Base-by-base conservation (phyloP, 2,113 vertebrate genomes). In the Meriones unguiculatus region DNA sequence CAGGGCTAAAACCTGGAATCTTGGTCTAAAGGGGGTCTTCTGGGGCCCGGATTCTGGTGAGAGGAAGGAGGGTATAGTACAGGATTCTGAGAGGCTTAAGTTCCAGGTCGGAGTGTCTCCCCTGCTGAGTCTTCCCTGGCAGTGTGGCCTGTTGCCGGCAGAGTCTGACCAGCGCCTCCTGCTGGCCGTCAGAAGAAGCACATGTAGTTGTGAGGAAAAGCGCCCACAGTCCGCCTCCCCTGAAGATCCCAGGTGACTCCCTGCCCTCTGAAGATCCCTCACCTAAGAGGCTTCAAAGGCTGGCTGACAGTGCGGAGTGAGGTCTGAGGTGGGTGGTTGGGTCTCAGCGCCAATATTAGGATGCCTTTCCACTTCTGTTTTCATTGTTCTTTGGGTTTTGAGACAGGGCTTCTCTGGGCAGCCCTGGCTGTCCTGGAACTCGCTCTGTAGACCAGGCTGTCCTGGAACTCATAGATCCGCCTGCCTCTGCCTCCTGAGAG, bases 291-390 rank as follows among this genome's bases (percentile, higher is more conserved):
- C 75, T 69, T 86, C 91, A 67, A 76, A 81, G 28, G 28, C 70
- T n/a, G 2, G 50, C 72, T 72, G 35, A 25, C 65, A 5, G 67
- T 76, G 97, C 95, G 97, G 41, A 97, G 97, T 97, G 25, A 3
- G 28, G 4, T 0, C 62, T 59, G 30, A 54, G n/a, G n/a, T 38
- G 25, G 77, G 75, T 6, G 10, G 38, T 24, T 54, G 0, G 3
- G 30, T 32, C 20, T 81, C 15, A 7, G 41, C 18, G 9, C 80
- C 69, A 65, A 1, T 1, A 41, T 18, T 28, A 11, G 41, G 81
- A 32, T 12, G 2, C 32, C 70, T 10, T 22, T 38, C 7, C 14
- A 15, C 22, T 20, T 7, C 35, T 52, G 35, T 72, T n/a, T 32
- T 14, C 67, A 14, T 57, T 57, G 57, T 57, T 57, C 46, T 46